Evolutionary conservation across 2,888 invertebrate species (phyloP).

Genomic region (Hypselothyrea guttata): DNA sequence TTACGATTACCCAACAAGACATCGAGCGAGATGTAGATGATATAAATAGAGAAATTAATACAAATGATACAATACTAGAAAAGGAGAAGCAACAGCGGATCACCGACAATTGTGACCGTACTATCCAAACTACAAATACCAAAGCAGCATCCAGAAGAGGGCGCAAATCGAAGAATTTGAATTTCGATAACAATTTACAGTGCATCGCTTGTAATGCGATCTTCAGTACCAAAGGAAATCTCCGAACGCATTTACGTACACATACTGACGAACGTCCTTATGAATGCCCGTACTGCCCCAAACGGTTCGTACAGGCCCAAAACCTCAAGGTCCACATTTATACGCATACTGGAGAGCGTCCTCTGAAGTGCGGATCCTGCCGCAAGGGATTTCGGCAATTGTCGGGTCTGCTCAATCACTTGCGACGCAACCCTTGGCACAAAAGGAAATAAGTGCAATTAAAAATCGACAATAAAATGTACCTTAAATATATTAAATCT

Average conservation of each 20-base stretch:
- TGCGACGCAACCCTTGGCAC: not conserved
- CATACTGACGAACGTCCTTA: conserved; percentile 31
- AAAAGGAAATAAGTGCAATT: too few species aligned
- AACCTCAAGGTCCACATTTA: conserved; percentile 15
- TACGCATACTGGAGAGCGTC: conserved; percentile 28
- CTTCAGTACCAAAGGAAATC: conserved; percentile 11
- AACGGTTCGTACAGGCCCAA: conserved; percentile 1
- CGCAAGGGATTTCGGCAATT: not conserved
- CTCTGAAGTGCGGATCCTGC: conserved; percentile 10
- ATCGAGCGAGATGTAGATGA: not conserved
- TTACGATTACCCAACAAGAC: too few species aligned
- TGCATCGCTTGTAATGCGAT: not conserved
- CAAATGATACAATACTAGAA: too few species aligned
- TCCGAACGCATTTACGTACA: conserved; percentile 13
- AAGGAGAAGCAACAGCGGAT: too few species aligned
- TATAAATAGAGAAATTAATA: not conserved
- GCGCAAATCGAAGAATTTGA: not conserved
- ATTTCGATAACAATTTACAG: not conserved
- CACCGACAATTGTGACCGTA: too few species aligned
- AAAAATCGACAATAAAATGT: not conserved
- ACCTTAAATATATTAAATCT: too few species aligned
- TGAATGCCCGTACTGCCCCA: conserved; percentile 16
- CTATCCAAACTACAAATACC: too few species aligned
- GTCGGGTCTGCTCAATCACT: not conserved
- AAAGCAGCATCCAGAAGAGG: too few species aligned